Evolutionary conservation across 2,797 vertebrate species (phyloP).

Genomic region (Acanthopagrus latus): DNA sequence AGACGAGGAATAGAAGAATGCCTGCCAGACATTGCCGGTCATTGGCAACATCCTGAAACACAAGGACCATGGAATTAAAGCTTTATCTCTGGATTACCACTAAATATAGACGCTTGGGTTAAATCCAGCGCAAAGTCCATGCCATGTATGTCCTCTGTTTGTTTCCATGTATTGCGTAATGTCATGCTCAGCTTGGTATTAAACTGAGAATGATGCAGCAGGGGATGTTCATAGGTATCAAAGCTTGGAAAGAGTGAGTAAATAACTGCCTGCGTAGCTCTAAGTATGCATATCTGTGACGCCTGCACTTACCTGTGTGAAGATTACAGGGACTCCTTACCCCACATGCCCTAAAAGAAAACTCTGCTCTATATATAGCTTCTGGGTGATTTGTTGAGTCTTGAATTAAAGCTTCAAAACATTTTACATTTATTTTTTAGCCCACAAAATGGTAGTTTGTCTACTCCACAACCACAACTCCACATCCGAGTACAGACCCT

Average conservation of each 20-base stretch:
- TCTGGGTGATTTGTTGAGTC: neutral
- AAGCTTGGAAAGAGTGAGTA: slow-evolving; percentile 15
- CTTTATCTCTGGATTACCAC: slow-evolving; percentile 86
- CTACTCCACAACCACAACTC: neutral
- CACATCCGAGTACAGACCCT: neutral
- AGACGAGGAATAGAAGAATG: slow-evolving; percentile 21
- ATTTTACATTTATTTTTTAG: neutral
- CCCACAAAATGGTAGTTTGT: neutral
- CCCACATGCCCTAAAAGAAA: neutral
- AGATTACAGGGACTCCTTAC: slow-evolving; percentile 34
- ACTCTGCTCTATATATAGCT: neutral
- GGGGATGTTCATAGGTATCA: slow-evolving; percentile 29
- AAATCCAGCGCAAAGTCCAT: slow-evolving; percentile 83
- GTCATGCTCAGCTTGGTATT: slow-evolving; percentile 56
- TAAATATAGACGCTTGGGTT: slow-evolving; percentile 85
- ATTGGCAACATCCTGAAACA: slow-evolving; percentile 72
- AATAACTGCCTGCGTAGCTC: slow-evolving; percentile 18
- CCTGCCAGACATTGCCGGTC: slow-evolving; percentile 52
- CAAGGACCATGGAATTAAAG: slow-evolving; percentile 80
- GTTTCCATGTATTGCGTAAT: slow-evolving; percentile 78
- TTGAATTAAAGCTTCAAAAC: neutral
- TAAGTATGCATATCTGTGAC: slow-evolving; percentile 8
- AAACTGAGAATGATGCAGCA: slow-evolving; percentile 58
- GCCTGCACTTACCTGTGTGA: slow-evolving; percentile 23
- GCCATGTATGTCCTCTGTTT: slow-evolving; percentile 73